Base-by-base conservation (phyloP, 1,140 invertebrate genomes). In the Trichonephila inaurata region DNA sequence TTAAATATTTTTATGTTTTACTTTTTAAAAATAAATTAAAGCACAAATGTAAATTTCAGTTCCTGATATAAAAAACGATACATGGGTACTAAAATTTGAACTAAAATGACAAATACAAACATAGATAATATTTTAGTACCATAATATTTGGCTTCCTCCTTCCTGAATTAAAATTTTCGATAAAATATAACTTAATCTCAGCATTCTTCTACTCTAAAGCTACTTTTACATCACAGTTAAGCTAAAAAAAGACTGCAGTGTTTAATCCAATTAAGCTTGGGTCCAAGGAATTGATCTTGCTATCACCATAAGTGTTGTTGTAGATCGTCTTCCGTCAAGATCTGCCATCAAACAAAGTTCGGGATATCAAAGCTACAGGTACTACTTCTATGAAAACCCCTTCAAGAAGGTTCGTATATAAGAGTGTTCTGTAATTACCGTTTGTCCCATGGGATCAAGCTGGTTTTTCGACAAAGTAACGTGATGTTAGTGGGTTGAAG, bases 311-410 rank as follows among this genome's bases (percentile, higher is more conserved):
- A 77, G 82, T 83, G 51, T 83, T 83, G 82, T 83, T 83, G 82
- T 60, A 24, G 82, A 60, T 83, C n/a, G 69, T 28, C 69, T 28
- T 77, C 28, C 69, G 18, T 24, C 28, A 77, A 77, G 85, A 87
- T 87, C 28, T 87, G 85, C 85, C 85, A 87, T 87, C 87, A 66
- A 28, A 51, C 62, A 89, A 92, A 66, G 14, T 83, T 85, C 60
- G 40, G 51, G 61, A 92, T 77, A 92, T 92, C 90, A 92, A 92
- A 83, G 90, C 90, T 28, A 92, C 90, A 92, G 90, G 90, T 92
- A 85, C 24, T 69, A 88, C 66, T 51, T 62, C n/a, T 87, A 87
- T 69, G 60, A 58, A 51, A 81, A 24, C 51, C 44, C 58, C 82
- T 60, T 92, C 28, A 86, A 92, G 91, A 92, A 85, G 64, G 82